Evolutionary conservation across 2,888 invertebrate genomes (phyloP), one percentile per base, ranked within the genome.

Genomic region (Acrobasis repandana): DNA sequence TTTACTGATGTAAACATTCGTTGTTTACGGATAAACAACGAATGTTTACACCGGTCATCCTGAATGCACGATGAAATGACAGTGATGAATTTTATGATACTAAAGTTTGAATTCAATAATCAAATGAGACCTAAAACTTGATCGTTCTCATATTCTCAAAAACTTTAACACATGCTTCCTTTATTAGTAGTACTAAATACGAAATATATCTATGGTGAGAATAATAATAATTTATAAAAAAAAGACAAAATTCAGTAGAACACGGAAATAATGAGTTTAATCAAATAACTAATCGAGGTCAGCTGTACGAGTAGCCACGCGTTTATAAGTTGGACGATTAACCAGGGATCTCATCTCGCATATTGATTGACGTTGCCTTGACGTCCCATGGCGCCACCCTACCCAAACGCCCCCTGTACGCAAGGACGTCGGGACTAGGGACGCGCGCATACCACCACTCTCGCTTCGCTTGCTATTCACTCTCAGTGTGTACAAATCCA

Each of bases 351-450:
- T 84, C 85, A 86, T 91, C 89, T 85, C 83, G 84, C 83, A 88
- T 92, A 92, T 92, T 92, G 91, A 92, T 92, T 91, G 90, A 90
- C 86, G 80, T 82, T 80, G 83, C 83, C 83, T 85, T 86, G 83
- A 81, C 82, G 82, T 78, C 78, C 86, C 75, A 86, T 81, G 83
- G 85, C 86, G 86, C 88, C 90, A 90, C 90, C 91, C 92, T 82
- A 80, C 78, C 71, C 82, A 84, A 73, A 88, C 86, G 83, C 89
- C 92, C 91, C 89, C 85, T 86, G 82, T 76, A 86, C 81, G 80
- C 88, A 88, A 90, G 90, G 87, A 86, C 88, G 84, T 77, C 83
- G 86, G 90, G 90, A 90, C 86, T 79, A 88, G 89, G 90, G 89
- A 88, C 85, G 86, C 87, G 88, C 91, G 92, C 91, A 90, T 82